Evolutionary conservation across 2,797 vertebrate species (phyloP).

Genomic region (Rhinophrynus dorsalis): DNA sequence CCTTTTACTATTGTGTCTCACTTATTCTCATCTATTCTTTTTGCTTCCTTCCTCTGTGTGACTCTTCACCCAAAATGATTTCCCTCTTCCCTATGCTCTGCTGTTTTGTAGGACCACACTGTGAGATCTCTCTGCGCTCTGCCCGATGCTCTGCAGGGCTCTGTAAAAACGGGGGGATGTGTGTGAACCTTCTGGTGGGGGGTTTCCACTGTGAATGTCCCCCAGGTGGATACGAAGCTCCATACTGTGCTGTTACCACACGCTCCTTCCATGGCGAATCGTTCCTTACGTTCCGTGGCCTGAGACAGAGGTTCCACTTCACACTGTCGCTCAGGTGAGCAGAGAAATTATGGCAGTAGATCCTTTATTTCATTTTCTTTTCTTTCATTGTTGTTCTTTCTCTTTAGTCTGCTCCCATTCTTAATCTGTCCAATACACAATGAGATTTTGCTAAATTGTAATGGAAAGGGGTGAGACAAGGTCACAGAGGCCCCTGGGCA

Average conservation of each 20-base stretch:
- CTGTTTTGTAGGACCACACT: constrained; percentile 75
- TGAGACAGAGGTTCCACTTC: constrained; percentile 95
- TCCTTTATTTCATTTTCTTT: not conserved
- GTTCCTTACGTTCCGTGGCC: constrained; percentile 91
- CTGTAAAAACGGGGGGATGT: constrained; percentile 87
- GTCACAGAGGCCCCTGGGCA: not conserved
- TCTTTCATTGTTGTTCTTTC: not conserved
- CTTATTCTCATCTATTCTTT: not conserved
- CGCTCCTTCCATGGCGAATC: constrained; percentile 86
- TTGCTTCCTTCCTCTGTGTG: constrained; percentile 15
- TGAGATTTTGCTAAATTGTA: not conserved
- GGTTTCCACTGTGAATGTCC: constrained; percentile 92
- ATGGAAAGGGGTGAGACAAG: not conserved
- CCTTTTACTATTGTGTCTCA: no score
- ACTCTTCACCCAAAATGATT: not conserved
- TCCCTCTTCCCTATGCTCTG: not conserved
- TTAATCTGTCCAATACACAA: not conserved
- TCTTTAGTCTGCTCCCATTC: not conserved
- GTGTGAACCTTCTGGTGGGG: constrained; percentile 89
- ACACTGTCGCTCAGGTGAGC: constrained; percentile 89
- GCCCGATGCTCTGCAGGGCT: constrained; percentile 83
- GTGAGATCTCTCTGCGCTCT: constrained; percentile 82
- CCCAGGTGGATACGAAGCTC: constrained; percentile 83
- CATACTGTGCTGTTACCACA: constrained; percentile 89
- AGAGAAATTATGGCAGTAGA: not conserved